phyloP scores from a whole-genome alignment of 1,140 invertebrate species.

The Pentalonia nigronervosa region DNA sequence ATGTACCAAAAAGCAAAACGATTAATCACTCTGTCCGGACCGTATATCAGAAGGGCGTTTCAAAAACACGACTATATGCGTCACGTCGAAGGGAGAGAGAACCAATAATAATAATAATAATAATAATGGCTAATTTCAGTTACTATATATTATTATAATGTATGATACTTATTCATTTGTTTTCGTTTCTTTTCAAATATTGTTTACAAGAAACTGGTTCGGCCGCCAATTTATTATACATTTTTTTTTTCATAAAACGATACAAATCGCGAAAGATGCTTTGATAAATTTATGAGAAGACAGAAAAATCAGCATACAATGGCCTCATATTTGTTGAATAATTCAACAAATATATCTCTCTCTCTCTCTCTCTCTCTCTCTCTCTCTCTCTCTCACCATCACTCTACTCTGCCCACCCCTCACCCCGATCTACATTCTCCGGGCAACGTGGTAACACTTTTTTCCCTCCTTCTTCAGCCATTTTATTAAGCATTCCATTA shows the following conservation, averaged over 20 bases:
- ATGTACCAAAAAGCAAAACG: conserved; percentile 14
- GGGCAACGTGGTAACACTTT: conserved; percentile 53
- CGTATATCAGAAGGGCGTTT: neutral
- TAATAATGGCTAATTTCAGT: conserved; percentile 13
- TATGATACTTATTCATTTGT: conserved; percentile 26
- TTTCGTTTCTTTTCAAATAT: conserved; percentile 28
- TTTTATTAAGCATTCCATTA: conserved; percentile 52
- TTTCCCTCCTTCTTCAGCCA: conserved; percentile 55
- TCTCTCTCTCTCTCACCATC: conserved; percentile 59
- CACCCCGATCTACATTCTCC: conserved; percentile 44
- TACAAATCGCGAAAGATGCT: conserved; percentile 32
- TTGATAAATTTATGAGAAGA: conserved; percentile 53
- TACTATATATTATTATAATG: neutral
- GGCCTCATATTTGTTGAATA: conserved; percentile 56
- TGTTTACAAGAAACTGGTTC: neutral
- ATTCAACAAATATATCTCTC: conserved; percentile 62
- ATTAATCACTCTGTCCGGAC: neutral
- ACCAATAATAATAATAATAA: conserved; percentile 9
- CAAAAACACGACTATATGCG: neutral
- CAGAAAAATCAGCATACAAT: conserved; percentile 55
- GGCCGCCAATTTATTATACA: neutral
- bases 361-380: conserved; percentile 62
- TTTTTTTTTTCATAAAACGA: conserved; percentile 41
- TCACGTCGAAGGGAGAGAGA: neutral
- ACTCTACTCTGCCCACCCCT: conserved; percentile 20